A percentile compares a stretch with the other conserved stretches of the same genome.
phyloP scores from a whole-genome alignment of 2,797 vertebrate genomes.

The Ctenosaura bakeri region DNA sequence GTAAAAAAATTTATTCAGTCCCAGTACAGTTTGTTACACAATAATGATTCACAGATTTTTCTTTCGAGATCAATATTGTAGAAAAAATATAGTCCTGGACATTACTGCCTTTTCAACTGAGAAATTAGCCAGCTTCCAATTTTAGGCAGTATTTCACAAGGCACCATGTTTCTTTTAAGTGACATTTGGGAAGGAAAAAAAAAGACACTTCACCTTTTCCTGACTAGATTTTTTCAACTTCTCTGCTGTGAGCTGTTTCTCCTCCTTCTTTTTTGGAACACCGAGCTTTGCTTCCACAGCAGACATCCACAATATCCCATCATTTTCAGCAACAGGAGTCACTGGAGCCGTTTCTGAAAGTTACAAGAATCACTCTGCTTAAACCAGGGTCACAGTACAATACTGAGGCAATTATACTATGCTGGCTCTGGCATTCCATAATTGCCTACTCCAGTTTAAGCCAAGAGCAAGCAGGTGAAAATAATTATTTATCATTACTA shows the following conservation, averaged over 20 bases:
- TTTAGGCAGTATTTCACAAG: background rate
- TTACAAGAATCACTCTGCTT: slow-evolving; percentile 23
- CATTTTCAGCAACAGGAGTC: slow-evolving; percentile 59
- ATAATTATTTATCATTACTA: no score
- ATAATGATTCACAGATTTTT: no score
- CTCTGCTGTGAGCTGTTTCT: slow-evolving; percentile 82
- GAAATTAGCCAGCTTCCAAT: rapidly evolving
- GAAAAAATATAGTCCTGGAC: background rate
- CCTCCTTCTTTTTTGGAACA: slow-evolving; percentile 72
- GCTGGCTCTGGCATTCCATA: no score
- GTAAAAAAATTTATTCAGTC: background rate
- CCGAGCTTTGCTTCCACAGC: slow-evolving; percentile 82
- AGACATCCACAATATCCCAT: slow-evolving; percentile 89
- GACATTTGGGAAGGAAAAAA: background rate
- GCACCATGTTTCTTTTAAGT: rapidly evolving
- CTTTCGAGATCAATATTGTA: background rate
- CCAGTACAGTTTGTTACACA: no score
- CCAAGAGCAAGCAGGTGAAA: no score
- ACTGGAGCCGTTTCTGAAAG: slow-evolving; percentile 42
- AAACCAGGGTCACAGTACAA: no score
- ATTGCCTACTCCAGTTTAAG: no score
- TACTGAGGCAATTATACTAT: no score
- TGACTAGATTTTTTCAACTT: slow-evolving; percentile 89
- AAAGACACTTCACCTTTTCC: slow-evolving; percentile 86
- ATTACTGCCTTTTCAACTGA: background rate